These are phyloP conservation scores for Cygnus olor DNA, from an alignment of 2,797 vertebrate species.

Conservation along the genomic window DNA sequence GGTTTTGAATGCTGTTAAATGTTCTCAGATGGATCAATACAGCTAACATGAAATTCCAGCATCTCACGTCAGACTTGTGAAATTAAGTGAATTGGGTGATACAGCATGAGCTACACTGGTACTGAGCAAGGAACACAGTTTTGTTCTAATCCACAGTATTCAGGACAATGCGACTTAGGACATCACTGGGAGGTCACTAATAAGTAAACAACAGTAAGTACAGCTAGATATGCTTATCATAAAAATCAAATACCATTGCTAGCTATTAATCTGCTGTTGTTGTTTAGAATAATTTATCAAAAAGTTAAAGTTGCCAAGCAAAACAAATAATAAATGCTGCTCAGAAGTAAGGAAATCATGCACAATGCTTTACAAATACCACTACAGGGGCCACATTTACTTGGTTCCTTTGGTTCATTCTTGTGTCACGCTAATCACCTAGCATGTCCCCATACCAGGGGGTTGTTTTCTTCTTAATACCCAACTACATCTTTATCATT, in stretches of 20 bases:
- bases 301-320: neutral
- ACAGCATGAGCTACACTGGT: neutral
- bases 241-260: neutral
- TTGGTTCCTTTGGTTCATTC: neutral
- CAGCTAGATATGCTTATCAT: neutral
- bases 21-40: neutral
- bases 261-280: neutral
- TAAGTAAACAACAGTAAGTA: neutral
- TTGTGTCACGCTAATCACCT: neutral
- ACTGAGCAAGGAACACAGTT: neutral
- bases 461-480: neutral
- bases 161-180: neutral
- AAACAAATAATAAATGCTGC: neutral
- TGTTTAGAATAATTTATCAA: neutral
- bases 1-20: neutral
- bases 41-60: neutral
- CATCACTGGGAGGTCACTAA: neutral
- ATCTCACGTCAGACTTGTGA: neutral
- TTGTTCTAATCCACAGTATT: neutral
- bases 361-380: neutral
- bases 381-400: too few species aligned
- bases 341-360: neutral
- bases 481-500: accelerated
- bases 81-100: neutral
- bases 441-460: neutral